Conservation (phyloP, 2,797 vertebrate species). For the Hippoglossus hippoglossus region DNA sequence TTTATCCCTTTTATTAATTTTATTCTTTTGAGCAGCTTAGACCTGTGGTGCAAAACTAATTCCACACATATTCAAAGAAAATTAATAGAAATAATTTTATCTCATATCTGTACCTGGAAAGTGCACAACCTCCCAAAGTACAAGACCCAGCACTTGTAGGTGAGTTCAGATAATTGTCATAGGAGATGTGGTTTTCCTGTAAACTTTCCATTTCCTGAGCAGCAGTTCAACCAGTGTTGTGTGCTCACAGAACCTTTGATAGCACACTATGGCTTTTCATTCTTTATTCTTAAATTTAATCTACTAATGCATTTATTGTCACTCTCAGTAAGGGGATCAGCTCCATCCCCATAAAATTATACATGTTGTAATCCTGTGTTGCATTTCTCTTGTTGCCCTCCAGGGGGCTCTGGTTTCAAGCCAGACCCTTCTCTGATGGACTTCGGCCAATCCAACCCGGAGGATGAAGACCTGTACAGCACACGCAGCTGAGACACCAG, state of each 20-base stretch:
- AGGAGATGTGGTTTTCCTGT: too few relatives aligned
- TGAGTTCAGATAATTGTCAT: too few relatives aligned
- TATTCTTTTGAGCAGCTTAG: not conserved
- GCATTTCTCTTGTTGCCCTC: conserved; percentile 45
- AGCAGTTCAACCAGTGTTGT: too few relatives aligned
- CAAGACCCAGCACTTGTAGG: too few relatives aligned
- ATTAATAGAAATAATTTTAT: too few relatives aligned
- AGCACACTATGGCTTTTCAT: too few relatives aligned
- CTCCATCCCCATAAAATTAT: not conserved
- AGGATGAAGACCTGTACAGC: conserved; percentile 93
- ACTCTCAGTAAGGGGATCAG: not conserved
- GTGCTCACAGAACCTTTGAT: too few relatives aligned
- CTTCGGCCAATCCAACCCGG: conserved; percentile 88
- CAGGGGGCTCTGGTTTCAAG: conserved; percentile 67
- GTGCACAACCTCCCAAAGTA: too few relatives aligned
- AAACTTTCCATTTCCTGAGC: not conserved
- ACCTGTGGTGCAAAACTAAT: too few relatives aligned
- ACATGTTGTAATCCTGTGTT: conserved; percentile 2
- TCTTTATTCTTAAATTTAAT: not conserved
- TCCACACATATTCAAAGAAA: not conserved
- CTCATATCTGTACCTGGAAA: too few relatives aligned
- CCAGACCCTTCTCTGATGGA: conserved; percentile 72
- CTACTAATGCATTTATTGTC: not conserved
- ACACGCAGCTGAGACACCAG: conserved; percentile 87
- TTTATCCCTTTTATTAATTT: not conserved